Base-by-base conservation (phyloP, 2,888 invertebrate genomes). In the Autographa gamma region DNA sequence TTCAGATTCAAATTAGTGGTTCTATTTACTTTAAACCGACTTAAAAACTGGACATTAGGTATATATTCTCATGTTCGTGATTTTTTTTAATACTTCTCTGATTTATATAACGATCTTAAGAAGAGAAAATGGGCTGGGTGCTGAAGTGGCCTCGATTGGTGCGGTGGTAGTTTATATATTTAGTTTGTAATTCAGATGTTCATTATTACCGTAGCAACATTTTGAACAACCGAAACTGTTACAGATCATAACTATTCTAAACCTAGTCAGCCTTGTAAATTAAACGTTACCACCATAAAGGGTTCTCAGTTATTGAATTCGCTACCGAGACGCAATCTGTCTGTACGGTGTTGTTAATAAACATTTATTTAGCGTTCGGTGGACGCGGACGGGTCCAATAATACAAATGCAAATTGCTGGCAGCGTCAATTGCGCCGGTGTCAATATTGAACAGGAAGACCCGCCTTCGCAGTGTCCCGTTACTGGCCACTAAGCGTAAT, bases 341-440 rank as follows among this genome's bases (percentile, higher is more conserved):
- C 69, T 63, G 64, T 58, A 60, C 63, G 56, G 58, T 68, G 62
- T 31, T 69, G 71, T 69, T 68, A 73, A 79, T 80, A 81, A 80
- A 81, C 77, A 84, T 85, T 85, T 81, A 83, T 79, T 72, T 74
- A 79, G 70, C 34, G 72, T 76, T 79, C 75, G 66, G 61, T 64
- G 25, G 25, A 25, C 25, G 56, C 74, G 75, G 77, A 73, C 74
- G 76, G 74, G 69, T 80, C 73, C 80, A 82, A 85, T 84, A 86
- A 85, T 85, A 85, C 82, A 74, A 84, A 87, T 86, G 87, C 86
- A 86, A 88, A 88, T 88, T 84, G 68, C 71, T 76, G 74, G 62
- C 66, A 60, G 74, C 76, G 77, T 77, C 80, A 83, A 83, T 83
- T 79, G 84, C 78, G 73, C 77, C 76, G 75, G 71, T 77, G 86